Percentiles rank a stretch among this genome's conserved stretches.
Conservation (phyloP, 2,797 vertebrate species). For the Anguilla anguilla region DNA sequence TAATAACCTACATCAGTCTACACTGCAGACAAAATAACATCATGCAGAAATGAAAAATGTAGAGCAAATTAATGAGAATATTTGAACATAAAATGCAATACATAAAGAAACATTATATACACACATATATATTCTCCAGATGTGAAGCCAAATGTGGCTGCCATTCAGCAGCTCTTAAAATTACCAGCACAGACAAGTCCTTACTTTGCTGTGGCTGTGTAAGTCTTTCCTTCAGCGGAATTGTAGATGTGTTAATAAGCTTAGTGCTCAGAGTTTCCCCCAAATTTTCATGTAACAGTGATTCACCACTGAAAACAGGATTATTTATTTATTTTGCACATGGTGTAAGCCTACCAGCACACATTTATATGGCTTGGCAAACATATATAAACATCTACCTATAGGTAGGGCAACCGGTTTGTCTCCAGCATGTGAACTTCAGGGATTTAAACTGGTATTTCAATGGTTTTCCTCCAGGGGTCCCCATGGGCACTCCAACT, state of each 20-base stretch:
- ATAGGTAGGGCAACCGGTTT: neutral
- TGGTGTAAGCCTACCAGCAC: conserved; percentile 31
- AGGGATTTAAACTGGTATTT: too few species aligned
- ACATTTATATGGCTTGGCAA: neutral
- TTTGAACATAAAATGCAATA: neutral
- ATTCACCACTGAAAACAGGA: conserved; percentile 46
- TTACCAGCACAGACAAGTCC: conserved; percentile 47
- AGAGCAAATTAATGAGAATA: neutral
- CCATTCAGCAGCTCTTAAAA: conserved; percentile 43
- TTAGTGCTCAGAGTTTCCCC: conserved; percentile 53
- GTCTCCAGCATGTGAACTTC: too few species aligned
- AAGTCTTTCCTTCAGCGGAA: conserved; percentile 48
- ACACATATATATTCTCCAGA: neutral
- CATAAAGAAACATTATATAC: neutral
- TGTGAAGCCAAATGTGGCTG: conserved; percentile 33
- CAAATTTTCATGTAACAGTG: conserved; percentile 47
- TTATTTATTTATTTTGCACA: conserved; percentile 25
- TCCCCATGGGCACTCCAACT: too few species aligned
- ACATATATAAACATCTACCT: neutral
- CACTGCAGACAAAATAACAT: neutral
- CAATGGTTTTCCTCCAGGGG: too few species aligned
- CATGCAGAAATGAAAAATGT: neutral
- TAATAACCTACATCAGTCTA: neutral
- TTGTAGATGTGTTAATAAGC: conserved; percentile 48
- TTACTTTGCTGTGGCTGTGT: conserved; percentile 39